Conservation (phyloP, 1,140 invertebrate genomes). For the Zaprionus tsacasi region DNA sequence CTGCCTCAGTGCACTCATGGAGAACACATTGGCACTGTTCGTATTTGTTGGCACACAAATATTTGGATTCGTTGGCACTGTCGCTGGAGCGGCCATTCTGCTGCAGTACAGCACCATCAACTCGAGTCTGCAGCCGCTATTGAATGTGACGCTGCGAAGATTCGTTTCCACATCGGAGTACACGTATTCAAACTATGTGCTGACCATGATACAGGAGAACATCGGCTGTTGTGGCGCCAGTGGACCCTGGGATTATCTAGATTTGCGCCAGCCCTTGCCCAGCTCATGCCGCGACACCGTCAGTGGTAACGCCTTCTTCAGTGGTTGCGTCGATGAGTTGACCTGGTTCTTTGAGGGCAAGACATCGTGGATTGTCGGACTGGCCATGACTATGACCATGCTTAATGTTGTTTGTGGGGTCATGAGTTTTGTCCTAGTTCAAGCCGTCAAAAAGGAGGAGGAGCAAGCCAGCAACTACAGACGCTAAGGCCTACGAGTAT, state of each 20-base stretch:
- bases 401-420: slow-evolving; percentile 90
- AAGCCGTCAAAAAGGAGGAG: slow-evolving; percentile 90
- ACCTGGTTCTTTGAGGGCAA: slow-evolving; percentile 93
- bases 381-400: slow-evolving; percentile 90
- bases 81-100: slow-evolving; percentile 91
- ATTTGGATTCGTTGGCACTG: slow-evolving; percentile 88
- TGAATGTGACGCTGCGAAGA: slow-evolving; percentile 88
- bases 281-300: slow-evolving; percentile 93
- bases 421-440: slow-evolving; percentile 88
- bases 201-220: slow-evolving; percentile 93
- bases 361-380: slow-evolving; percentile 92
- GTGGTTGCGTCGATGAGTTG: slow-evolving; percentile 93
- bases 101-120: slow-evolving; percentile 91
- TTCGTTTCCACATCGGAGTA: slow-evolving; percentile 87
- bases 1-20: slow-evolving; percentile 89
- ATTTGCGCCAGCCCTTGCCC: slow-evolving; percentile 90
- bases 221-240: slow-evolving; percentile 94
- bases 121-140: slow-evolving; percentile 90
- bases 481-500: slow-evolving; percentile 42
- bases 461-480: slow-evolving; percentile 86
- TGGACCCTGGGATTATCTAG: slow-evolving; percentile 91
- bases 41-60: slow-evolving; percentile 88
- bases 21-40: slow-evolving; percentile 87
- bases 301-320: slow-evolving; percentile 94
- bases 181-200: slow-evolving; percentile 87